Conservation (phyloP, 2,797 vertebrate species). For the Mus minutoides region DNA sequence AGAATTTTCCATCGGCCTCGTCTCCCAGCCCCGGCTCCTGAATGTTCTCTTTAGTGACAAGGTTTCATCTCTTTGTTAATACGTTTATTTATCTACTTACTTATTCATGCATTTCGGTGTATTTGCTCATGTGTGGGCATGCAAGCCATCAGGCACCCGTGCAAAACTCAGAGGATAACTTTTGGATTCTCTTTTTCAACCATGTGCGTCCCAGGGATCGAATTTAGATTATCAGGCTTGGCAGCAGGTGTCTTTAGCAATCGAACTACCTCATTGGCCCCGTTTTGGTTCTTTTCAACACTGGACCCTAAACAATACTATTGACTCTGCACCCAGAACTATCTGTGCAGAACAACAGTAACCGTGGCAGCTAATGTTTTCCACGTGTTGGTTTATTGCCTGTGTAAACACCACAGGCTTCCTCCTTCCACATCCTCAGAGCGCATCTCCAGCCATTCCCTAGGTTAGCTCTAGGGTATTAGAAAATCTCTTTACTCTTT, state of each 20-base stretch:
- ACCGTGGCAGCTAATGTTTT: not conserved
- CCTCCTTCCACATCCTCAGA: not conserved
- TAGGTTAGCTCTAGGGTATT: conserved; percentile 78
- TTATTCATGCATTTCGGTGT: not conserved
- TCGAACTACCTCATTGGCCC: not conserved
- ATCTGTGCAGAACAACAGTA: not conserved
- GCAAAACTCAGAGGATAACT: not conserved
- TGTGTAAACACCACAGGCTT: not conserved
- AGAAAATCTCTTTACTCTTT: conserved; percentile 57
- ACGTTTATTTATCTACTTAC: not conserved
- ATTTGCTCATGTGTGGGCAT: not conserved
- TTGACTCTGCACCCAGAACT: not conserved
- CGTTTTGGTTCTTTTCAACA: not conserved
- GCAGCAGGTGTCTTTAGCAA: not conserved
- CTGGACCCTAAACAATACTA: not conserved
- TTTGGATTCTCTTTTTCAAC: not conserved
- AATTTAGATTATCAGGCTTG: not conserved
- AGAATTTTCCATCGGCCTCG: not conserved
- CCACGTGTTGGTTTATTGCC: not conserved
- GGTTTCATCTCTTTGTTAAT: not conserved
- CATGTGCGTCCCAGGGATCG: not conserved
- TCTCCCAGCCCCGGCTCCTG: not conserved
- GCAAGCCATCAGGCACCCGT: not conserved
- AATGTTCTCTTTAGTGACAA: not conserved
- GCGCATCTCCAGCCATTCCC: not conserved